A percentile compares a stretch with the other conserved stretches of the same genome.
Conservation (phyloP, 1,140 invertebrate genomes). For the Teleogryllus occipitalis region DNA sequence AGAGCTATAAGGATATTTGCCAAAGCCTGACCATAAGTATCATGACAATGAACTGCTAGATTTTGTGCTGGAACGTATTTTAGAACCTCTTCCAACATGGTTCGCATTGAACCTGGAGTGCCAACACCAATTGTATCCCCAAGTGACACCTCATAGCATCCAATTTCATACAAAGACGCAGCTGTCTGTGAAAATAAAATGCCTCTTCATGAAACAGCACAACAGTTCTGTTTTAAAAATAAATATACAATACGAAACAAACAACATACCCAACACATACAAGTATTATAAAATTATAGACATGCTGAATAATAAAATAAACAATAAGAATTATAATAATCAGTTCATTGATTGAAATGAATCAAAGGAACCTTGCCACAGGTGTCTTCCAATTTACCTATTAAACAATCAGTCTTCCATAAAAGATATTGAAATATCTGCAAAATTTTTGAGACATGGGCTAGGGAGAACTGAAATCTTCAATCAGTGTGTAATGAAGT, state of each 20-base stretch:
- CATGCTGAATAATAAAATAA: not conserved
- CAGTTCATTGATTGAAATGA: no score
- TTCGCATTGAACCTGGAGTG: constrained; percentile 71
- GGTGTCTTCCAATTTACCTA: no score
- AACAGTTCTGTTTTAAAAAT: not conserved
- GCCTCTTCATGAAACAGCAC: no score
- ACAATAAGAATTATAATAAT: no score
- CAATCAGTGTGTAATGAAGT: no score
- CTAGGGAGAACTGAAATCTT: no score
- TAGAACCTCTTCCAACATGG: constrained; percentile 68
- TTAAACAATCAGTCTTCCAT: no score
- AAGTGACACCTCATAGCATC: constrained; percentile 91
- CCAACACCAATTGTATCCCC: constrained; percentile 97
- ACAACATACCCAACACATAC: not conserved
- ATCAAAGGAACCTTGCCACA: no score
- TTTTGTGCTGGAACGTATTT: constrained; percentile 53
- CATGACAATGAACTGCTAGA: constrained; percentile 93
- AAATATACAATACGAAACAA: not conserved
- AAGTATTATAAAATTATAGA: not conserved
- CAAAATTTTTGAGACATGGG: no score
- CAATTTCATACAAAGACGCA: constrained; percentile 65
- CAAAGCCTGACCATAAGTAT: constrained; percentile 96
- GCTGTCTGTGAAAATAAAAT: constrained; percentile 41
- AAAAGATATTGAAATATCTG: no score
- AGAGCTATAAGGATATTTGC: constrained; percentile 85